Evolutionary conservation across 2,113 vertebrate genomes (phyloP), one percentile per base, ranked within the genome.

Genomic region (Cyprinodon brontotheroides): DNA sequence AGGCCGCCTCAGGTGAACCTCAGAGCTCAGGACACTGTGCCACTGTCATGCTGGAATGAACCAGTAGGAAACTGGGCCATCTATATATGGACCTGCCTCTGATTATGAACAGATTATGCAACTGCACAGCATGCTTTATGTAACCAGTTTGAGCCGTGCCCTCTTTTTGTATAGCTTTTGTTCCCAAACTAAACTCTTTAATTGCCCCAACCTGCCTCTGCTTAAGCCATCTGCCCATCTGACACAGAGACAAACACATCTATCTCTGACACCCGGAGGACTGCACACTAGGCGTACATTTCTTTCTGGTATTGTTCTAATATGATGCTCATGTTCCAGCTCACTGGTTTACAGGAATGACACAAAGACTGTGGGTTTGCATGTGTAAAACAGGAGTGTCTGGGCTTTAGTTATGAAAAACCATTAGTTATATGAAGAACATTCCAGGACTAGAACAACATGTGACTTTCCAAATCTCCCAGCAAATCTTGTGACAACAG

Each of bases 71-170:
- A 93, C 57, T 91, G 85, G 93, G 90, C 82, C 92, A 92, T 89
- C 90, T 94, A 92, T 92, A 94, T 93, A 85, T 72, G 86, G 88
- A 76, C 87, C 74, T 74, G 36, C 76, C 65, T 86, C 84, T 84
- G 89, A 92, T 93, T 93, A 88, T 88, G 80, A 90, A 82, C 61
- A 61, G 76, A 93, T 95, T 94, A 93, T 68, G 87, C 84, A 94
- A 94, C 87, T 6, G 60, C 86, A 83, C 82, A 89, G 88, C 71
- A 72, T 40, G 82, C 68, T 90, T 94, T 95, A 92, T 86, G 84
- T 94, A 95, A 89, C 77, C 75, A 9, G 75, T 72, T 81, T 67
- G 39, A 65, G 47, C 77, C 63, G 37, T 76, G 77, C 78, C 63
- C 65, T 79, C 77, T 50, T 66, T 80, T 65, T 76, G 57, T 67